Base-by-base conservation (phyloP, 2,888 invertebrate species). In the Ramazzottius varieornatus region DNA sequence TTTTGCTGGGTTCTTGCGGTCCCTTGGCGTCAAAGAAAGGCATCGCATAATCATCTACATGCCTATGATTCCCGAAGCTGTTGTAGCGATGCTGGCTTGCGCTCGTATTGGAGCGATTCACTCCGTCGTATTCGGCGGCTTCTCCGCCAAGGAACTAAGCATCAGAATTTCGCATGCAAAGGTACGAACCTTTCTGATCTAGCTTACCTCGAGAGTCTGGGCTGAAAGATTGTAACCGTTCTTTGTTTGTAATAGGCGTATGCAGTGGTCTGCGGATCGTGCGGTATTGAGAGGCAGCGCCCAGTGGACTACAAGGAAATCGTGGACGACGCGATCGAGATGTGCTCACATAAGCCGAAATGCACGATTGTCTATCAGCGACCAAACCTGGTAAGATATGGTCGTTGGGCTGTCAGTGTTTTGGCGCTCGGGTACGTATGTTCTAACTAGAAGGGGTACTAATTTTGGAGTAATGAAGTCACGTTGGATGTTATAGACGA, bases 81-180 rank as follows among this genome's bases (percentile, higher is more conserved):
- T 91, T 63, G 81, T 90, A 65, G 83, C 90, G 1, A 91, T 92
- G 85, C 75, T 92, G 71, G 91, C 92, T 0, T 84, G 85, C 1
- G 86, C 84, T 46, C 80, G 93, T 63, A 78, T 92, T 13, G 93
- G 92, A 0, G 92, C 89, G 1, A 81, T 89, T n/a, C 92, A 93
- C 74, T 89, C 89, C 0, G 86, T 92, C 0, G 92, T 93, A 0
- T 93, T 93, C 77, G 93, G 92, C 1, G 76, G 92, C 64, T 92
- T 92, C 73, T 90, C 91, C 0, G 86, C 91, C 0, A 82, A 85
- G 68, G 92, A 93, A 75, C 78, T 93, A 4, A 82, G 88, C 54
- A 82, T 84, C 0, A 82, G 92, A 68, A 89, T 93, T 65, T 84
- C 86, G 71, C 92, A 93, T 73, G 72, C 74, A n/a, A 67, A 74